phyloP scores from a whole-genome alignment of 2,797 vertebrate genomes.

The Myiothlypis coronata region DNA sequence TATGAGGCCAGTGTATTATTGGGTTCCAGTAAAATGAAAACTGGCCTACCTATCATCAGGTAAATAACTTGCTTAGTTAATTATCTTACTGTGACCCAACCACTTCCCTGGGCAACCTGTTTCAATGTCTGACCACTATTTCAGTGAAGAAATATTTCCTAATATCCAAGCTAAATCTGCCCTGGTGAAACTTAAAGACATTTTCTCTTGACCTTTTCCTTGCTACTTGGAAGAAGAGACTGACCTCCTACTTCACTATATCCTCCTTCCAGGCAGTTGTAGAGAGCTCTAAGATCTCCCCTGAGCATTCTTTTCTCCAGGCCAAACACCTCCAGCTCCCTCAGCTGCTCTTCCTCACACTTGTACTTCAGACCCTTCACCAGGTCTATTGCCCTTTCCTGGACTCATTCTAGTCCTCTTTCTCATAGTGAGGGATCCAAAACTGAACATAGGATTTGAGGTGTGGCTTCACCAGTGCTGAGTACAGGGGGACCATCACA shows the following conservation, averaged over 20 bases:
- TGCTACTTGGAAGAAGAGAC: neutral
- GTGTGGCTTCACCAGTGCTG: neutral
- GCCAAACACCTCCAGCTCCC: neutral
- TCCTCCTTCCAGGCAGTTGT: neutral
- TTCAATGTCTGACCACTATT: neutral
- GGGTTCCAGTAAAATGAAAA: neutral
- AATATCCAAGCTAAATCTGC: neutral
- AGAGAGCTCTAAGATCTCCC: fast-evolving
- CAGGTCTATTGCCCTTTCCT: neutral
- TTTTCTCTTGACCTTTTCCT: neutral
- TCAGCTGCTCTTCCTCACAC: neutral
- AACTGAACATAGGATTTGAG: neutral
- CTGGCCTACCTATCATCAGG: neutral
- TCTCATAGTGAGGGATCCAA: neutral
- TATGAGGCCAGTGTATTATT: neutral
- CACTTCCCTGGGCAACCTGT: neutral
- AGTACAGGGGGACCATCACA: neutral
- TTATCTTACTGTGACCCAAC: neutral
- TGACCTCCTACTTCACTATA: neutral
- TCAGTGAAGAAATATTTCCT: neutral
- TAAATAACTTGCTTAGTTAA: neutral
- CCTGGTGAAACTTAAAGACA: neutral
- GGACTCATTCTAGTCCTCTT: fast-evolving
- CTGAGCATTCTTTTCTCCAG: neutral
- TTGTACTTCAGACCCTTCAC: neutral